Evolutionary conservation across 1,140 invertebrate species (phyloP).

Genomic region (Hyphantria cunea): DNA sequence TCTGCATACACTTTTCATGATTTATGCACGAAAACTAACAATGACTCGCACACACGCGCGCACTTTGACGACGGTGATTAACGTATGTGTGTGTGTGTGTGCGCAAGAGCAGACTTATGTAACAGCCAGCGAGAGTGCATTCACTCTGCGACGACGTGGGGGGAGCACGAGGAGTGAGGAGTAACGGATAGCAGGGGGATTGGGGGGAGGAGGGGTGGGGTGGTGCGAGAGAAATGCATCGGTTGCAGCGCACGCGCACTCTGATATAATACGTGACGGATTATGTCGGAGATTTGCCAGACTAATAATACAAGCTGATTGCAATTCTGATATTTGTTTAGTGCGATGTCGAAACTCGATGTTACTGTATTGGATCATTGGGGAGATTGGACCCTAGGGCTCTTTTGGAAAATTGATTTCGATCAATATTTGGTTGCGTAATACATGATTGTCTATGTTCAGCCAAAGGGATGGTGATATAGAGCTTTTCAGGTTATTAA

Average conservation of each 20-base stretch:
- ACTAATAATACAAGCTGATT: constrained; percentile 25
- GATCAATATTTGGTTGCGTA: too few relatives aligned
- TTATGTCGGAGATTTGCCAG: constrained; percentile 23
- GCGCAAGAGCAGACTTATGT: constrained; percentile 57
- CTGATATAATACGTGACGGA: constrained; percentile 31
- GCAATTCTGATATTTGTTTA: constrained; percentile 25
- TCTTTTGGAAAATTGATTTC: too few relatives aligned
- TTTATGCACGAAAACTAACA: constrained; percentile 34
- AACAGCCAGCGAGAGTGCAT: constrained; percentile 69
- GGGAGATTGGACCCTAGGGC: too few relatives aligned
- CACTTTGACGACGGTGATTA: not conserved
- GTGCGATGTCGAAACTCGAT: not conserved
- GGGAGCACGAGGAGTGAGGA: constrained; percentile 4
- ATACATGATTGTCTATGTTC: too few relatives aligned
- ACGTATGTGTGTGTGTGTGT: constrained; percentile 34
- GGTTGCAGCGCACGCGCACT: constrained; percentile 41
- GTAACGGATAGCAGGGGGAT: not conserved
- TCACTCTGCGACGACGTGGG: constrained; percentile 48
- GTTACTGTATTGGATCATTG: too few relatives aligned
- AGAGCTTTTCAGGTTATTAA: too few relatives aligned
- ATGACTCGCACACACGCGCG: constrained; percentile 37
- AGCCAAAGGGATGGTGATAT: too few relatives aligned
- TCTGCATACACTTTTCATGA: constrained; percentile 38
- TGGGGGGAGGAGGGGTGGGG: constrained; percentile 27
- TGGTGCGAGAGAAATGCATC: constrained; percentile 53